Base-by-base conservation (phyloP, 2,888 invertebrate genomes). In the Drosophila villosipedis region DNA sequence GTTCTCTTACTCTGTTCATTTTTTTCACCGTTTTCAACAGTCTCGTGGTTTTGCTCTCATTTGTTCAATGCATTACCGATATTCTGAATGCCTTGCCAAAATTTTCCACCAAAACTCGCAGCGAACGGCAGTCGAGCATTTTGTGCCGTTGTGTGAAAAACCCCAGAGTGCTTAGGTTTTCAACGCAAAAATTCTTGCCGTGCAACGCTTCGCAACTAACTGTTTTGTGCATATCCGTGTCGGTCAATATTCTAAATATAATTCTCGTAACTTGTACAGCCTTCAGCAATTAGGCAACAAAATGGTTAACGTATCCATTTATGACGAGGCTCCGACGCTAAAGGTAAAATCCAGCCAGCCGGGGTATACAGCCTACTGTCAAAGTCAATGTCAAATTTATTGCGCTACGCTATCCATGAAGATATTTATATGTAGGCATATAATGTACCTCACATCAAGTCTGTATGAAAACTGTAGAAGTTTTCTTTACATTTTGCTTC, bases 241-340 rank as follows among this genome's bases (percentile, higher is more conserved):
- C 59, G 58, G 37, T 35, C 43, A 70, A 73, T 66, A 73, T 68
- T 68, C 62, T 39, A 80, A 76, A 70, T 70, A 76, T 60, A 66
- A 54, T 54, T 68, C 31, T 73, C 85, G 88, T 69, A 57, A 67
- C 12, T 73, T 87, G 9, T 74, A 70, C 41, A 89, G 63, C 41
- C 70, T 52, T 60, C 68, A 70, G n/a, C 54, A 64, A 67, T 64
- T 65, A 64, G 75, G 84, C 74, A 84, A 74, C 72, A 92, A 85
- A 90, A 93, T 93, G 92, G 92, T 93, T 68, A 91, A 92, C 81
- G 89, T 91, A 79, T 89, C 92, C 61, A 88, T 89, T 70, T 93
- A 91, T 76, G 92, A 93, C 74, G 92, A 90, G 75, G 75, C 73
- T 41, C 91, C 93, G 35, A 77, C 87, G 55, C 77, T 92, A 25